Percentiles rank a stretch among this genome's conserved stretches.
These are phyloP conservation scores for Polypterus bichir DNA, from an alignment of 2,113 vertebrate genomes.

Conservation along the genomic window DNA sequence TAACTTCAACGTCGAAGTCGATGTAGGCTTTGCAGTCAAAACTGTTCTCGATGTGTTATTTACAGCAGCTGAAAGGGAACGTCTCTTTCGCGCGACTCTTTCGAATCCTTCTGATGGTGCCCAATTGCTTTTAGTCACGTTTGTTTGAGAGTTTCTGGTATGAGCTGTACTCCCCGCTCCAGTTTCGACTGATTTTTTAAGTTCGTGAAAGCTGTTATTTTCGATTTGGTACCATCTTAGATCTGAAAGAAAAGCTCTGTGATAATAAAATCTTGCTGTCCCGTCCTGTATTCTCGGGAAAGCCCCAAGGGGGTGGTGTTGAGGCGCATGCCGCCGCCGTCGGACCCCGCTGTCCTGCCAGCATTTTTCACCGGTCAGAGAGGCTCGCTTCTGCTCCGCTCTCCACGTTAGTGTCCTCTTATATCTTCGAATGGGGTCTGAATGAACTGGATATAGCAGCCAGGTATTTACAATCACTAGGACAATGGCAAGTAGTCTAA, in stretches of 20 bases:
- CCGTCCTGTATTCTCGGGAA: slow-evolving; percentile 34
- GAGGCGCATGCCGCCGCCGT: slow-evolving; percentile 36
- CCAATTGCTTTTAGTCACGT: too few relatives aligned
- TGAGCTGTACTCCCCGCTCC: too few relatives aligned
- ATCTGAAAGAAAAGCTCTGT: slow-evolving; percentile 7
- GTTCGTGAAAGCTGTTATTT: too few relatives aligned
- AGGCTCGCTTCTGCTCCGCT: slow-evolving; percentile 33
- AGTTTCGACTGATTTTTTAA: too few relatives aligned
- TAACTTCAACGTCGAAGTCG: too few relatives aligned
- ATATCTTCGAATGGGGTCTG: slow-evolving; percentile 32
- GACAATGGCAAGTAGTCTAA: slow-evolving; percentile 45
- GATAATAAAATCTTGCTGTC: slow-evolving; percentile 14
- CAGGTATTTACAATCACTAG: slow-evolving; percentile 51
- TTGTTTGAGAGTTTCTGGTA: too few relatives aligned
- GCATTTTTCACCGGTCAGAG: slow-evolving; percentile 50
- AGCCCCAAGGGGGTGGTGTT: slow-evolving; percentile 55
- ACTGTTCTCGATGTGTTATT: too few relatives aligned
- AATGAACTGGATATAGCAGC: slow-evolving; percentile 36
- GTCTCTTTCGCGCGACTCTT: too few relatives aligned
- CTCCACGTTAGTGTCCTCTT: slow-evolving; percentile 42
- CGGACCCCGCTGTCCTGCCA: slow-evolving; percentile 39
- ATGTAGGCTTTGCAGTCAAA: too few relatives aligned
- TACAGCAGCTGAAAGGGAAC: too few relatives aligned
- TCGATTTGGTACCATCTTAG: slow-evolving; percentile 20
- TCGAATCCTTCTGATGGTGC: too few relatives aligned